Evolutionary conservation across 92 coral and sea anemone species (phyloP).

Genomic region (Pocillopora meandrina): DNA sequence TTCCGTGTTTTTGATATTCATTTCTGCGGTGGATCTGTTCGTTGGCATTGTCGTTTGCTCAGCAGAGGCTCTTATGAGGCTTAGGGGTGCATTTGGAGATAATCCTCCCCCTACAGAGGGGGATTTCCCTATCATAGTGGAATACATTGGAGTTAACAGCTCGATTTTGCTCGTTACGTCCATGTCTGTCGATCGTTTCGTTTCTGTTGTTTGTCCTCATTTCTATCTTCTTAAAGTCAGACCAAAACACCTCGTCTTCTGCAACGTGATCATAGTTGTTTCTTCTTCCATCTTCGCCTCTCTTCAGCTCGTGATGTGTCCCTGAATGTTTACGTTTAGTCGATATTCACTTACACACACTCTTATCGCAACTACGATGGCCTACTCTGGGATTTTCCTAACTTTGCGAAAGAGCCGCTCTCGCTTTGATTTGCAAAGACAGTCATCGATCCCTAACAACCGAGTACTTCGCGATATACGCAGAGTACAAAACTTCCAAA

Average conservation of each 20-base stretch:
- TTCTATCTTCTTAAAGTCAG: neutral
- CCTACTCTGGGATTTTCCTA: neutral
- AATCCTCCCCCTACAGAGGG: neutral
- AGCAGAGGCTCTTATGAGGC: neutral
- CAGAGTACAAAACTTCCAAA: neutral
- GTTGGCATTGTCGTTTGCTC: neutral
- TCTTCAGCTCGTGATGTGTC: neutral
- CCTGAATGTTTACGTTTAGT: conserved; percentile 5
- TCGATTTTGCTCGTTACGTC: conserved; percentile 9
- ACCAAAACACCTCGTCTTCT: neutral
- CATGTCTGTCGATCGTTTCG: conserved; percentile 27
- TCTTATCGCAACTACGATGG: neutral
- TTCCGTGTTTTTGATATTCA: neutral
- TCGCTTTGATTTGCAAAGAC: conserved; percentile 1
- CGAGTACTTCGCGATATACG: neutral
- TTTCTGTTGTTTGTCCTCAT: conserved; percentile 19
- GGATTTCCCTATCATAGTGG: neutral
- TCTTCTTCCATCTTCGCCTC: conserved; percentile 16
- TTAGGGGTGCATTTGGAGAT: neutral
- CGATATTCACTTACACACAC: conserved; percentile 14
- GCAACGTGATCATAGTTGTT: neutral
- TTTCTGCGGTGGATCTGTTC: conserved; percentile 8
- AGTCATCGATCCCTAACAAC: neutral
- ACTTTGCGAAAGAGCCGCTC: conserved; percentile 4
- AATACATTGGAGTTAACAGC: conserved; percentile 19